A percentile compares a stretch with the other conserved stretches of the same genome.
These are phyloP conservation scores for Zaprionus africanus DNA, from an alignment of 1,140 invertebrate species.

Conservation along the genomic window DNA sequence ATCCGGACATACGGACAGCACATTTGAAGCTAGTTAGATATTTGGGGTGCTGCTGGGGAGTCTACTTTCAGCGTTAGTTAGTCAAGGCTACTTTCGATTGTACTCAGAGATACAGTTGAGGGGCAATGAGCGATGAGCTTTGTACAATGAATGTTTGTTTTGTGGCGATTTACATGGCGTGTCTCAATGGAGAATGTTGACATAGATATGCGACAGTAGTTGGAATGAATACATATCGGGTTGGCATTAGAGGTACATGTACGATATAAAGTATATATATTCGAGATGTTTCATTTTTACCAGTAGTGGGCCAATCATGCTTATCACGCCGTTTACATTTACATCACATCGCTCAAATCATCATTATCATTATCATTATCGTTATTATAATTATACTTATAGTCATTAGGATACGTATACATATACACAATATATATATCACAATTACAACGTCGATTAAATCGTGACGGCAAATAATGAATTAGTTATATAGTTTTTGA, in stretches of 20 bases:
- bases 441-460: constrained; percentile 73
- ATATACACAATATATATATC: constrained; percentile 40
- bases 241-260: constrained; percentile 40
- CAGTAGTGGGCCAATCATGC: constrained; percentile 84
- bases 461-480: constrained; percentile 63
- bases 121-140: constrained; percentile 60
- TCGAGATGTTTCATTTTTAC: constrained; percentile 77
- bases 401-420: constrained; percentile 33
- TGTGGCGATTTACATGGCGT: constrained; percentile 46
- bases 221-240: constrained; percentile 33
- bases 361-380: constrained; percentile 47
- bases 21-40: neutral
- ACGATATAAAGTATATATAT: constrained; percentile 39
- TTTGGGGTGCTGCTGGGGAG: neutral
- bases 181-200: constrained; percentile 47
- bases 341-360: constrained; percentile 75
- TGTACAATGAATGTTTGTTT: constrained; percentile 65
- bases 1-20: neutral
- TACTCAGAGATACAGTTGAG: neutral
- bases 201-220: constrained; percentile 27
- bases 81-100: neutral
- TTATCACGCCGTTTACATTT: constrained; percentile 77
- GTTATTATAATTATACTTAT: constrained; percentile 26
- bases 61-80: neutral
- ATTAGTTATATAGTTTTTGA: constrained; percentile 45